Evolutionary conservation across 1,140 invertebrate species (phyloP), one percentile per base, ranked within the genome.

Genomic region (Drosophila nigrodunni): DNA sequence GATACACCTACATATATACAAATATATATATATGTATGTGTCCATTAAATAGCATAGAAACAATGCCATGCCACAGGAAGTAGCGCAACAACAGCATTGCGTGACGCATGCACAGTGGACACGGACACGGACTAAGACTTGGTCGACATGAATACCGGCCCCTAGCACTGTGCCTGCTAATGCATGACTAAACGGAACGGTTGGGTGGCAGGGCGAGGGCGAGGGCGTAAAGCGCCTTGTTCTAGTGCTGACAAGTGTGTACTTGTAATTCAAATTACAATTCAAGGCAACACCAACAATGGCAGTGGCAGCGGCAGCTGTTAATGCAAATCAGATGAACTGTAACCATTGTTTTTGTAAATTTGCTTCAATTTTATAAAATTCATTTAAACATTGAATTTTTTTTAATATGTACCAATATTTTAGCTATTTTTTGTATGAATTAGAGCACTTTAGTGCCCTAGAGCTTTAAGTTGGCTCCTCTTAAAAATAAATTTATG

Each of bases 211-310:
- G 39, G 35, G 18, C 43, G 18, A 18, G 49, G 58, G 57, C 2
- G 11, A 30, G 7, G 21, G 25, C 3, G 49, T 25, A n/a, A 5
- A 13, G 49, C 11, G 49, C 11, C 25, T n/a, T 35, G 30, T 13
- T 49, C 8, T 25, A 52, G 50, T 52, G 25, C 49, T 52, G 49
- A 34, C 49, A 52, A 50, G 47, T 25, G 57, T 68, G 77, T 77
- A 74, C 81, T 86, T 85, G 82, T 81, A 86, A 85, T 85, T 86
- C 82, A 86, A 85, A 85, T 85, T 85, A 80, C 69, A 73, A 61
- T 73, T 67, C 80, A 82, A 82, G 80, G 80, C 80, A 80, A 30
- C 25, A 61, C 15, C 15, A 37, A 13, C 43, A 30, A 7, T 30
- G 21, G 61, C 54, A 50, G 25, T 13, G 34, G 30, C 54, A 59